phyloP scores from a whole-genome alignment of 2,113 vertebrate species.

The Nothobranchius kuhntae region DNA sequence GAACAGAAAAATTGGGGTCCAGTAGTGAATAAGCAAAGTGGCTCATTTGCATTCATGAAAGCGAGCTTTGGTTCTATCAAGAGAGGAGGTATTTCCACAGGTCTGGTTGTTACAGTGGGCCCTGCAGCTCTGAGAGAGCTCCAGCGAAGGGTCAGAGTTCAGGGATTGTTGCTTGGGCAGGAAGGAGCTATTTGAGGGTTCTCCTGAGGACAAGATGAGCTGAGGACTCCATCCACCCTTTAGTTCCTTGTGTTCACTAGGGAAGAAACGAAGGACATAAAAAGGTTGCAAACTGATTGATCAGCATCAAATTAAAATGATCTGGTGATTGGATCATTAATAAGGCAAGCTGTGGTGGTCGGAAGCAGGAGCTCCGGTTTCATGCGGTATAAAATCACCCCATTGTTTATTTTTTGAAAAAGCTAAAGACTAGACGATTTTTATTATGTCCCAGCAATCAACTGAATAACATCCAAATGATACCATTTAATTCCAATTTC shows the following conservation, averaged over 20 bases:
- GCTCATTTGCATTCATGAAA: constrained; percentile 50
- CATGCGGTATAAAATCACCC: no score
- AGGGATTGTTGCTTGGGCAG: constrained; percentile 31
- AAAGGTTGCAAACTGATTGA: background rate
- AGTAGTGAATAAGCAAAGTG: constrained; percentile 36
- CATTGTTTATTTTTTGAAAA: no score
- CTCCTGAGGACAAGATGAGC: constrained; percentile 68
- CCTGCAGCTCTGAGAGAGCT: constrained; percentile 29
- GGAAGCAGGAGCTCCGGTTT: no score
- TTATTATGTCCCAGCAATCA: no score
- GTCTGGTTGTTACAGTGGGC: background rate
- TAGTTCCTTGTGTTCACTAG: constrained; percentile 71
- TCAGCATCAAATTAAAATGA: no score
- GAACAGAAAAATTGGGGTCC: constrained; percentile 20
- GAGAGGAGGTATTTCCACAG: constrained; percentile 14
- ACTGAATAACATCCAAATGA: no score
- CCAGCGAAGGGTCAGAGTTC: constrained; percentile 40
- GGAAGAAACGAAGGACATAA: background rate
- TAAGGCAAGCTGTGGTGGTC: no score
- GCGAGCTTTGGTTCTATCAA: constrained; percentile 31
- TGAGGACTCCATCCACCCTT: constrained; percentile 69
- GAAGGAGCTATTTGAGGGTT: constrained; percentile 55
- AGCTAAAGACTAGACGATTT: no score
- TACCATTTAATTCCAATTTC: no score
- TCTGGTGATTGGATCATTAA: no score